These are phyloP conservation scores for Eutrigla gurnardus DNA, from an alignment of 2,797 vertebrate species.

Conservation along the genomic window DNA sequence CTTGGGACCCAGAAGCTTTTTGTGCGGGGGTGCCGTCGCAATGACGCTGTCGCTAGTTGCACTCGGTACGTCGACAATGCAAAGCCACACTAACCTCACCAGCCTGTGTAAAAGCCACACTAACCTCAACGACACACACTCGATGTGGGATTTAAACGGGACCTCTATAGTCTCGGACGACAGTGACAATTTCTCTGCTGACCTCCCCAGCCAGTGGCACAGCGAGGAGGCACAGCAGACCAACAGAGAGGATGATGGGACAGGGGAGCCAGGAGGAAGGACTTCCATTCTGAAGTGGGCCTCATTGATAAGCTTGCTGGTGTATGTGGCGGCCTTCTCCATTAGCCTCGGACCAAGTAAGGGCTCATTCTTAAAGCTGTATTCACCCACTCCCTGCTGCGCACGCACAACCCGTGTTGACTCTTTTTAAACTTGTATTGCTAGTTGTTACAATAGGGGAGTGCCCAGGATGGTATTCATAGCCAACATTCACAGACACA, in stretches of 20 bases:
- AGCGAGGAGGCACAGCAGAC: conserved; percentile 35
- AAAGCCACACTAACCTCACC: conserved; percentile 89
- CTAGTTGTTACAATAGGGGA: background rate
- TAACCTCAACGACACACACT: conserved; percentile 74
- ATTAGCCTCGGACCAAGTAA: conserved; percentile 97
- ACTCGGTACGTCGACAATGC: conserved; percentile 88
- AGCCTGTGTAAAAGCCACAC: conserved; percentile 86
- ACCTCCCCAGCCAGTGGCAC: conserved; percentile 45
- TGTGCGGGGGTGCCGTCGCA: conserved; percentile 89
- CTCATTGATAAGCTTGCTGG: conserved; percentile 91
- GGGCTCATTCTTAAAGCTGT: conserved; percentile 37
- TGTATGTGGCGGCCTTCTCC: conserved; percentile 94
- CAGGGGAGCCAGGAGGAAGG: conserved; percentile 41
- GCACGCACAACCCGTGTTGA: background rate
- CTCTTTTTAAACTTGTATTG: background rate
- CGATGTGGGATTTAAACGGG: conserved; percentile 58
- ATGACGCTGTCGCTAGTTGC: conserved; percentile 89
- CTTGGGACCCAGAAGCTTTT: conserved; percentile 92
- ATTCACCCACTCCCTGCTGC: background rate
- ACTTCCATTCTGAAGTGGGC: conserved; percentile 89
- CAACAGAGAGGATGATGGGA: conserved; percentile 30
- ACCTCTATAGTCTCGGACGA: conserved; percentile 39
- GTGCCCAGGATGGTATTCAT: too few species aligned
- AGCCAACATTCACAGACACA: too few species aligned
- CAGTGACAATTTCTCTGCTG: conserved; percentile 32